A percentile compares a stretch with the other conserved stretches of the same genome.
phyloP scores from a whole-genome alignment of 2,113 vertebrate genomes.

The Ranitomeya variabilis region DNA sequence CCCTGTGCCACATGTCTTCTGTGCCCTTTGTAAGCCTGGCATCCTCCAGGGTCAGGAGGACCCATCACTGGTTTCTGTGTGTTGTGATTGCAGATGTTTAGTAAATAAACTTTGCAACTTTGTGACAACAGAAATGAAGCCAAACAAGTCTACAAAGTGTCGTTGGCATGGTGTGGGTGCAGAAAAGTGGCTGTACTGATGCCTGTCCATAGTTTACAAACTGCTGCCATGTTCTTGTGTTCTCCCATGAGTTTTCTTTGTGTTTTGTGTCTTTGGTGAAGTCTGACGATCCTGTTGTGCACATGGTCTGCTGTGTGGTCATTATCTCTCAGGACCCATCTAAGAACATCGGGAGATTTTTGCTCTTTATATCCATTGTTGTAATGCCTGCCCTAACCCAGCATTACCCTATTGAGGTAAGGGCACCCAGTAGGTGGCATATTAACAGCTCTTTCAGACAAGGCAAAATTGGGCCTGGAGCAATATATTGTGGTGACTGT shows the following conservation, averaged over 20 bases:
- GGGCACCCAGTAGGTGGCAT: constrained; percentile 38
- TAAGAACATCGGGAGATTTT: not conserved
- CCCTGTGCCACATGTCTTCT: not conserved
- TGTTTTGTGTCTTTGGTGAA: not conserved
- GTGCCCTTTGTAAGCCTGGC: not conserved
- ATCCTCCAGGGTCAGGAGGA: not conserved
- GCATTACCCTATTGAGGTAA: constrained; percentile 5
- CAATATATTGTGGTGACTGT: constrained; percentile 24
- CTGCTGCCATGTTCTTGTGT: not conserved
- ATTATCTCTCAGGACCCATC: not conserved
- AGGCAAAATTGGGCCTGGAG: not conserved
- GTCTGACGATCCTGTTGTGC: not conserved
- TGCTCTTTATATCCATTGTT: not conserved
- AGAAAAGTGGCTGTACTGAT: not conserved
- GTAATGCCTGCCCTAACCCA: not conserved
- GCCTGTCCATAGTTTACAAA: not conserved
- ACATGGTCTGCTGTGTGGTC: not conserved
- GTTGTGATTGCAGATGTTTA: not conserved
- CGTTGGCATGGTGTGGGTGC: not conserved
- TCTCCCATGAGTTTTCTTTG: not conserved
- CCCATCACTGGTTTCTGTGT: not conserved
- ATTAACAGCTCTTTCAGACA: constrained; percentile 23
- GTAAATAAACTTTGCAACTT: not conserved
- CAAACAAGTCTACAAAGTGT: not conserved
- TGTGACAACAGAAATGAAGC: not conserved